Base-by-base conservation (phyloP, 2,113 vertebrate genomes). In the Odontesthes bonariensis region DNA sequence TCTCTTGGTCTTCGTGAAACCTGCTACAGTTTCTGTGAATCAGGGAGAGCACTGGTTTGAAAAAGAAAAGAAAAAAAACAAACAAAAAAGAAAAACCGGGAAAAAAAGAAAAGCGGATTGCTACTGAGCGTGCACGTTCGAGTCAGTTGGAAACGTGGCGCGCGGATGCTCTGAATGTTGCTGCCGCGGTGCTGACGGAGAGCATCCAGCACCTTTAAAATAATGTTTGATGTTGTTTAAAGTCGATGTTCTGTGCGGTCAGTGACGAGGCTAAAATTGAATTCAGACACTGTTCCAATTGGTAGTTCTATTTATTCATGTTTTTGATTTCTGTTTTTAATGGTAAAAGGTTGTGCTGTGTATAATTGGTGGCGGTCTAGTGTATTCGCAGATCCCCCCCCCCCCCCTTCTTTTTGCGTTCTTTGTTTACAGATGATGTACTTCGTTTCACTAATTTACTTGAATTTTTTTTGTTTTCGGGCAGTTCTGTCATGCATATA, bases 231-330 rank as follows among this genome's bases (percentile, higher is more conserved):
- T 81, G 76, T 86, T 82, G 75, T 89, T 88, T 71, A 84, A 85
- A 83, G 83, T 90, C 53, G 51, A 79, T 83, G 84, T 88, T 75
- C 75, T 82, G 83, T 82, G 77, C 78, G 58, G 82, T 89, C 77
- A 52, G 77, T 86, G 69, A 69, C 79, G 65, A 84, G 81, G 85
- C 82, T 75, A 77, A 71, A n/a, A 10, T 83, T 73, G 67, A 80
- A 91, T 81, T 86, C 81, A 91, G 85, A 85, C 87, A 91, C 89
- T 92, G 88, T 92, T 87, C 57, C 77, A 78, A 87, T 90, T 79
- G 58, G 69, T 85, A 69, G 78, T 88, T 83, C 35, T 94, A 92
- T 92, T 94, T 93, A 94, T 94, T 94, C 78, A 69, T 84, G 73
- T 91, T 86, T n/a, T 78, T 75, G 87, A 79, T 86, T 92, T 84